Evolutionary conservation across 2,888 invertebrate species (phyloP), one percentile per base, ranked within the genome.

Genomic region (Nymphalis urticae): DNA sequence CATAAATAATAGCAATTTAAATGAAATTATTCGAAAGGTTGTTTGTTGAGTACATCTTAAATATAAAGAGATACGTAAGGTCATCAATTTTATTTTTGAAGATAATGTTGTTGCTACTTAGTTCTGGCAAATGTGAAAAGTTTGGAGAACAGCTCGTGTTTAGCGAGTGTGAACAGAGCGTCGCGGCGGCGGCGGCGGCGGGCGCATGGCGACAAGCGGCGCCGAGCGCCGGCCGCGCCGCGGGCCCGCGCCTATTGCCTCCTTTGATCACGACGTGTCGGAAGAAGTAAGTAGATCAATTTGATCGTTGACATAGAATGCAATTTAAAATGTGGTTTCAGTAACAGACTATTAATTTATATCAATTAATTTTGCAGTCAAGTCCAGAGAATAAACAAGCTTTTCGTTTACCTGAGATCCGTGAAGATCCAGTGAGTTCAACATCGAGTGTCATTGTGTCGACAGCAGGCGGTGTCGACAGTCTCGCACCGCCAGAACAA

Each of bases 191-290:
- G 75, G 76, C 76, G 75, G 73, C 73, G 74, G 74, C 73, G 76
- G 73, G 76, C 75, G 79, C 78, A 75, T 76, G 79, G 79, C 80
- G 75, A 82, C 83, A 79, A 82, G 82, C 78, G 76, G 82, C 77
- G 76, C 82, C 76, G 82, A 76, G 84, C 85, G 88, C 76, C 96
- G 96, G 93, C 95, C 95, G 93, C 96, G 97, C 89, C 96, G 97
- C 93, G 97, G 97, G 85, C 97, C 97, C 85, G 98, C 98, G 83
- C 98, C 98, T 85, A 96, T 98, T 90, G 98, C 98, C 86, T 98
- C 97, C 82, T 97, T 98, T 93, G 98, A 98, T 94, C 91, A 91
- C 89, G 97, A 97, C 94, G 94, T 95, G 87, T 96, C 96, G 82
- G 97, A 97, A 92, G 96, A 96, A 94, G 95, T 96, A 50, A 67